Percentiles rank a stretch among this genome's conserved stretches.
phyloP scores from a whole-genome alignment of 2,113 vertebrate species.

The Montifringilla adamsi region DNA sequence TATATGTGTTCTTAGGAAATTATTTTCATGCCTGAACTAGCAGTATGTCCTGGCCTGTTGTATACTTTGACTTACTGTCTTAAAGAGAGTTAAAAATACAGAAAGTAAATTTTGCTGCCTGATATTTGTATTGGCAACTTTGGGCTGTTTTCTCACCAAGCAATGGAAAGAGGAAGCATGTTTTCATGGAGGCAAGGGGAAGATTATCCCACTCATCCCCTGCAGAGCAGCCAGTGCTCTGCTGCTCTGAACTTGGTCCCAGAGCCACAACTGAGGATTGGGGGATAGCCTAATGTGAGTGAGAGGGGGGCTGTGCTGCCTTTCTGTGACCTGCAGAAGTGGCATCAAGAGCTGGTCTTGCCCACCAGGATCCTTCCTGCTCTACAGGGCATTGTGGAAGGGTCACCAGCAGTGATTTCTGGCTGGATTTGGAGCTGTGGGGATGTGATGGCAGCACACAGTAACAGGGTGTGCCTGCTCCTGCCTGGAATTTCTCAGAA shows the following conservation, averaged over 20 bases:
- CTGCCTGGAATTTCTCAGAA: not conserved
- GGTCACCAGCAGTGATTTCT: not conserved
- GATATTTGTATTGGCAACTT: not conserved
- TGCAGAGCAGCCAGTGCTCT: not conserved
- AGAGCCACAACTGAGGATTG: not conserved
- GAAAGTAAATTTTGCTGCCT: not conserved
- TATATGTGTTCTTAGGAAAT: not conserved
- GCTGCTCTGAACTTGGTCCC: not conserved
- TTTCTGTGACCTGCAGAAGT: not conserved
- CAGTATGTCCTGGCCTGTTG: not conserved
- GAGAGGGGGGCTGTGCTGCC: not conserved
- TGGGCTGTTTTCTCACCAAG: not conserved
- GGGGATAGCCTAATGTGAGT: not conserved
- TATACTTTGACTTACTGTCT: not conserved
- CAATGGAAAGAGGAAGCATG: not conserved
- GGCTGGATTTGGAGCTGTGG: not conserved
- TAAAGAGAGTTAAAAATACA: not conserved
- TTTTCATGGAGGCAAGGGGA: not conserved
- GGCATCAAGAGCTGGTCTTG: not conserved
- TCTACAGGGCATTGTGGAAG: not conserved
- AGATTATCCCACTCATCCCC: not conserved
- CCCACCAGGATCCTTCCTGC: not conserved
- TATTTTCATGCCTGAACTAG: not conserved
- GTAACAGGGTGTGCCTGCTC: not conserved
- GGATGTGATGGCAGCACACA: not conserved